Evolutionary conservation across 2,797 vertebrate species (phyloP).

Genomic region (Sebastolobus altivelis): DNA sequence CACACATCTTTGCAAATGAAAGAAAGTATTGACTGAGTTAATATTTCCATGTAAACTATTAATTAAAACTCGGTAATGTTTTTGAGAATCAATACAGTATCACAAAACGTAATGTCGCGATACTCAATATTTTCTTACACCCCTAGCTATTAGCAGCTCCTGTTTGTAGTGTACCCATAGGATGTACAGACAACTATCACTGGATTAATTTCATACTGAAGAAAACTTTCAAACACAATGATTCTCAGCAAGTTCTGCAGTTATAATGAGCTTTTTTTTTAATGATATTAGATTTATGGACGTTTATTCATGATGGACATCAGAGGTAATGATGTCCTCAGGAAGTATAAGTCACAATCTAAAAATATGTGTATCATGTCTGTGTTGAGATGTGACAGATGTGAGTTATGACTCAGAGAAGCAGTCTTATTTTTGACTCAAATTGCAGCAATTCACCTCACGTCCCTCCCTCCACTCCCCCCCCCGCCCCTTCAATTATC

Average conservation of each 20-base stretch:
- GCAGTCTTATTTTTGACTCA: neutral
- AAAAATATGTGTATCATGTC: conserved; percentile 1
- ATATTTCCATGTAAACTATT: too few relatives aligned
- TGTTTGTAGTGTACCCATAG: too few relatives aligned
- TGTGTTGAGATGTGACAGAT: neutral
- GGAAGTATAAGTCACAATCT: conserved; percentile 4
- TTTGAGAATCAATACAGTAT: too few relatives aligned
- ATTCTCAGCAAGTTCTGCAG: neutral
- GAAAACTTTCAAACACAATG: neutral
- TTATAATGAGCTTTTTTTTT: neutral
- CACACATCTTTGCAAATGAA: too few relatives aligned
- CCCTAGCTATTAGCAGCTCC: too few relatives aligned
- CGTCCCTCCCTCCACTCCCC: too few relatives aligned
- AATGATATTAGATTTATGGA: neutral
- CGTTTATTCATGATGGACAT: neutral
- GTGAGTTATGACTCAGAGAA: neutral
- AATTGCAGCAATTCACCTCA: neutral
- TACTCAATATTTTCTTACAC: too few relatives aligned
- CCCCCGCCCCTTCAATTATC: neutral
- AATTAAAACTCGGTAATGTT: too few relatives aligned
- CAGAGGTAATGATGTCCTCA: neutral
- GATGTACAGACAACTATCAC: neutral
- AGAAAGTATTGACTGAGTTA: too few relatives aligned
- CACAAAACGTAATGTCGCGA: too few relatives aligned
- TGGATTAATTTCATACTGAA: neutral